Percentiles rank a stretch among this genome's conserved stretches.
Conservation (phyloP, 2,888 invertebrate species). For the Heliothis peltigera region DNA sequence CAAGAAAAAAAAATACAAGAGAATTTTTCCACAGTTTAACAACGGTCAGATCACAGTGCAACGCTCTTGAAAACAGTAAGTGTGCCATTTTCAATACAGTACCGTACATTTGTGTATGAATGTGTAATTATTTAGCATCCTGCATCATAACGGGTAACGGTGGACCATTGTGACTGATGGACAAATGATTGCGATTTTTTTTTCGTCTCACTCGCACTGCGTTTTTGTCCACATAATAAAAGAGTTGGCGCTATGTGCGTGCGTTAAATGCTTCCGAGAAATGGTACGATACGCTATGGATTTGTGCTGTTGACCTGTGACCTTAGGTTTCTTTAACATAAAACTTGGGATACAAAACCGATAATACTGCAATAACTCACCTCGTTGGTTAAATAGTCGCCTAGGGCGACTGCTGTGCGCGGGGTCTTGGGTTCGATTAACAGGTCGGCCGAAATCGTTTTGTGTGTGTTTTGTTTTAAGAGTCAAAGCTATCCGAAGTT, state of each 20-base stretch:
- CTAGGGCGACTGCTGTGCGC: too few relatives aligned
- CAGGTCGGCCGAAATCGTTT: too few relatives aligned
- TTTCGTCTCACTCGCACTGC: slow-evolving; percentile 58
- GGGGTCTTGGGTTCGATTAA: too few relatives aligned
- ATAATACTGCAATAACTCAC: too few relatives aligned
- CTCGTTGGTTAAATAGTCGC: too few relatives aligned
- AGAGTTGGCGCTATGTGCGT: slow-evolving; percentile 53
- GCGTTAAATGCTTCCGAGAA: slow-evolving; percentile 66
- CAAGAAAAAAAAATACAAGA: slow-evolving; percentile 13
- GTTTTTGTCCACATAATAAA: slow-evolving; percentile 59
- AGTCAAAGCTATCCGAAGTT: too few relatives aligned
- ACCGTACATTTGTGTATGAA: slow-evolving; percentile 76
- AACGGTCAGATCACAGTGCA: slow-evolving; percentile 55
- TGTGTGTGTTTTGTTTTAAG: too few relatives aligned
- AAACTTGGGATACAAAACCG: background rate
- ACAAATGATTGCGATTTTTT: slow-evolving; percentile 84
- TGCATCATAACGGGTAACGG: slow-evolving; percentile 82
- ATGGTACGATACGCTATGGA: slow-evolving; percentile 48
- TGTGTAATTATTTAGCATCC: slow-evolving; percentile 85
- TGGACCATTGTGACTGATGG: slow-evolving; percentile 83
- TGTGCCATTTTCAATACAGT: slow-evolving; percentile 65
- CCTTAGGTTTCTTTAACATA: slow-evolving; percentile 6
- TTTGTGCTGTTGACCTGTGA: slow-evolving; percentile 33
- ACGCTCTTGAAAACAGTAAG: slow-evolving; percentile 57
- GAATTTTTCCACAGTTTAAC: slow-evolving; percentile 50